These are phyloP conservation scores for Pangasius macronema DNA, from an alignment of 2,797 vertebrate species.

Conservation along the genomic window DNA sequence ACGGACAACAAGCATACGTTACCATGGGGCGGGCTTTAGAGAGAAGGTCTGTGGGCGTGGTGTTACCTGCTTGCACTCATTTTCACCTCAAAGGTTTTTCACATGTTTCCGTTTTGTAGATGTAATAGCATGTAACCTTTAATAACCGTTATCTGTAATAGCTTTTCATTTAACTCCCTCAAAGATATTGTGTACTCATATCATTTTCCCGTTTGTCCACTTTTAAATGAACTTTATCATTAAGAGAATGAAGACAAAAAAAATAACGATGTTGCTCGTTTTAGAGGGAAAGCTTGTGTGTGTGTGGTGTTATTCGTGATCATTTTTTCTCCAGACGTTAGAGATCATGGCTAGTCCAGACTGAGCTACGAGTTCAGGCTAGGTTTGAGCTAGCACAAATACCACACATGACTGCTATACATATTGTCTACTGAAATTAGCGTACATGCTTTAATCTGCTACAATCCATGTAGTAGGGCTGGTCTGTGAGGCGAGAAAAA, in stretches of 20 bases:
- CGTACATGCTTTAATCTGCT: slow-evolving; percentile 14
- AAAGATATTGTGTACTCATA: background rate
- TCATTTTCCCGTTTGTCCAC: background rate
- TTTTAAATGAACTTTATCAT: background rate
- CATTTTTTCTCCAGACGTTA: background rate
- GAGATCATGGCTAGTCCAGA: background rate
- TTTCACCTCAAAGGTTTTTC: background rate
- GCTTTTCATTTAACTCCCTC: background rate
- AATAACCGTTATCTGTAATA: background rate
- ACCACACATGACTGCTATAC: slow-evolving; percentile 30
- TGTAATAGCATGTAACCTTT: background rate
- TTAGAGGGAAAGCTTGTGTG: background rate
- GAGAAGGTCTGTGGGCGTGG: background rate
- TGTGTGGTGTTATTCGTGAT: background rate
- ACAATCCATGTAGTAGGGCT: slow-evolving; percentile 10
- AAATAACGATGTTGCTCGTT: background rate
- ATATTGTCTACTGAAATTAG: slow-evolving; percentile 18
- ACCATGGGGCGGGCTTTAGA: background rate
- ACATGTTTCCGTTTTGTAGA: background rate
- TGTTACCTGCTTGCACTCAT: background rate
- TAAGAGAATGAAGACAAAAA: background rate
- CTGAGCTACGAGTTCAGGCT: background rate
- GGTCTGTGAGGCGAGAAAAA: slow-evolving; percentile 28
- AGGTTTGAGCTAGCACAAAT: background rate
- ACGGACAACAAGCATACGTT: background rate